Percentiles rank a stretch among this genome's conserved stretches.
Conservation (phyloP, 2,888 invertebrate genomes). For the Pyrrhosoma nymphula region DNA sequence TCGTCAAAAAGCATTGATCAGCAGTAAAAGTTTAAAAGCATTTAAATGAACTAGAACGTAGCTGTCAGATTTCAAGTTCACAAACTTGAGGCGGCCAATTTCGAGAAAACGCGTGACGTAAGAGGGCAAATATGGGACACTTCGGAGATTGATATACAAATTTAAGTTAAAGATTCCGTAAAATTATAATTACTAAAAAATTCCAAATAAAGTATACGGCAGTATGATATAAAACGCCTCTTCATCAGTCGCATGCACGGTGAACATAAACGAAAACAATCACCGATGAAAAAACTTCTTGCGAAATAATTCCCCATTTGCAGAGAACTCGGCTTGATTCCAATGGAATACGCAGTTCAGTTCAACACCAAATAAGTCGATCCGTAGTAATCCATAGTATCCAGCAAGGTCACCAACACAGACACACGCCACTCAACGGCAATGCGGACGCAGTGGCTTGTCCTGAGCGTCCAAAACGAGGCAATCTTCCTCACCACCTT, state of each 20-base stretch:
- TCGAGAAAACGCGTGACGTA: no score
- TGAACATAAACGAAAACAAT: neutral
- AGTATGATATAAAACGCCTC: no score
- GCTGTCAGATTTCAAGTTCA: no score
- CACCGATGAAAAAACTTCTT: neutral
- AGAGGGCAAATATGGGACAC: no score
- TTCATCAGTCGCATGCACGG: neutral
- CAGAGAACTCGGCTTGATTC: neutral
- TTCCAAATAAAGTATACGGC: no score
- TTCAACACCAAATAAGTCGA: neutral
- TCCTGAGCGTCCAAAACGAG: neutral
- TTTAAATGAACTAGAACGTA: no score
- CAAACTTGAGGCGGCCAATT: no score
- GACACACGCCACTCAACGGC: slow-evolving; percentile 4
- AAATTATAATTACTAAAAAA: no score
- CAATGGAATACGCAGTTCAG: neutral
- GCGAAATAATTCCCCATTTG: slow-evolving; percentile 4
- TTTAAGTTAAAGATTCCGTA: no score
- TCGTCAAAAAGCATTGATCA: no score
- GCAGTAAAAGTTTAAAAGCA: no score
- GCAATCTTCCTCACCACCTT: neutral
- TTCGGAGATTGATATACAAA: no score
- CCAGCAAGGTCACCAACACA: neutral
- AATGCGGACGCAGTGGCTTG: neutral
- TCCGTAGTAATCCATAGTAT: slow-evolving; percentile 8